Evolutionary conservation across 2,797 vertebrate species (phyloP).

Genomic region (Zalophus californianus): DNA sequence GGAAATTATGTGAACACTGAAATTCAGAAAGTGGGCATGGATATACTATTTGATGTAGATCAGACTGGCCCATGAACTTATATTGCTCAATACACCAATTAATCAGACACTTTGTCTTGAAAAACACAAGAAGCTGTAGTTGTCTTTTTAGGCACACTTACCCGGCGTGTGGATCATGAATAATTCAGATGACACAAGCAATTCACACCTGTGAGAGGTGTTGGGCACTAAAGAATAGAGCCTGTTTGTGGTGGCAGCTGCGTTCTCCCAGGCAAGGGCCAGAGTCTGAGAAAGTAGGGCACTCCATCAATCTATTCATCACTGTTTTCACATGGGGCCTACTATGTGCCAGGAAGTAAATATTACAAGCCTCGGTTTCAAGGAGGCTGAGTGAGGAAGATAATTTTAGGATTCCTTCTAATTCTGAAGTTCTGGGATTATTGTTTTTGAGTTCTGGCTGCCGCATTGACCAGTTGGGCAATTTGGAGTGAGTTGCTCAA

Average conservation of each 20-base stretch:
- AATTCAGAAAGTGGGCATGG: neutral
- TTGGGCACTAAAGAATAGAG: constrained; percentile 68
- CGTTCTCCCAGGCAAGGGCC: constrained; percentile 44
- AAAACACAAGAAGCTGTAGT: constrained; percentile 55
- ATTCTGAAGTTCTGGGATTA: neutral
- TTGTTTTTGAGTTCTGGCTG: constrained; percentile 31
- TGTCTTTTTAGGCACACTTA: constrained; percentile 69
- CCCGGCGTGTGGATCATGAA: constrained; percentile 70
- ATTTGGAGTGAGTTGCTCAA: constrained; percentile 23
- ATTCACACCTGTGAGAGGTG: constrained; percentile 80
- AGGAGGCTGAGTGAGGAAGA: neutral
- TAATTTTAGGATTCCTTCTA: constrained; percentile 33
- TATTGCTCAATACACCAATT: constrained; percentile 12
- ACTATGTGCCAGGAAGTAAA: neutral
- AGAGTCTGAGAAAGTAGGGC: constrained; percentile 32
- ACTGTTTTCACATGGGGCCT: neutral
- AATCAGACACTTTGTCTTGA: constrained; percentile 61
- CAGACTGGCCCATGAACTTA: neutral
- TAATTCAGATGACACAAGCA: constrained; percentile 76
- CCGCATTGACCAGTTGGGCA: neutral
- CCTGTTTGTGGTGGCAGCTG: constrained; percentile 63
- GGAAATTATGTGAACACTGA: neutral
- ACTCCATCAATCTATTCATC: neutral
- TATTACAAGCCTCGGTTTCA: neutral
- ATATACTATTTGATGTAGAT: neutral